Base-by-base conservation (phyloP, 1,140 invertebrate genomes). In the Berghia stephanieae region DNA sequence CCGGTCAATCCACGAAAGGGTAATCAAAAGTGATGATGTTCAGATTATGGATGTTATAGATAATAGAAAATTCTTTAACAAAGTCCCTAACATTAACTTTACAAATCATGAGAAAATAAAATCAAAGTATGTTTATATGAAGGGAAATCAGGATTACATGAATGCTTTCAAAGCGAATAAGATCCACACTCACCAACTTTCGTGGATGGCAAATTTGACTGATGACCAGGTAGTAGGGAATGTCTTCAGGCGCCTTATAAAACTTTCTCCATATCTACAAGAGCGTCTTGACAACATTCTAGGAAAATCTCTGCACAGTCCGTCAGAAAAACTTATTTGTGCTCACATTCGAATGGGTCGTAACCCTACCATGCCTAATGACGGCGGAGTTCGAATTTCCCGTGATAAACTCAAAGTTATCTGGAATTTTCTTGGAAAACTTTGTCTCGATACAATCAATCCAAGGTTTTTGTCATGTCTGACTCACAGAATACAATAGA, bases 381-480 rank as follows among this genome's bases (percentile, higher is more conserved):
- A 78, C 60, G 49, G 34, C 5, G 43, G 27, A 18, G 55, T 81
- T 27, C 27, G 75, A 34, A 70, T 57, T 24, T 21, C 52, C 67
- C 44, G 24, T 6, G 36, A 4, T 8, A 49, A 38, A 31, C 55
- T 42, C 18, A n/a, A 49, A 16, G 5, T 66, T 18, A 43, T 52
- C 24, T 75, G 67, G 44, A 67, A 52, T 31, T 80, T 78, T 42
- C 52, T 78, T 24, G 24, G 57, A 24, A 68, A 66, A 18, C 40
- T 55, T 34, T 55, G 42, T 38, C 42, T n/a, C 24, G 46, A 38
- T 24, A 40, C n/a, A 18, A 49, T 13, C 13, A 31, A 16, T 27
- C 57, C 40, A 67, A 68, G 44, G 75, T 79, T 24, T 81, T 81
- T 43, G 74, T 81, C 10, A 70, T 76, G 2, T 79, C 77, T 3